Evolutionary conservation across 2,888 invertebrate genomes (phyloP), one percentile per base, ranked within the genome.

Genomic region (Rhimphoctona megacephalus): DNA sequence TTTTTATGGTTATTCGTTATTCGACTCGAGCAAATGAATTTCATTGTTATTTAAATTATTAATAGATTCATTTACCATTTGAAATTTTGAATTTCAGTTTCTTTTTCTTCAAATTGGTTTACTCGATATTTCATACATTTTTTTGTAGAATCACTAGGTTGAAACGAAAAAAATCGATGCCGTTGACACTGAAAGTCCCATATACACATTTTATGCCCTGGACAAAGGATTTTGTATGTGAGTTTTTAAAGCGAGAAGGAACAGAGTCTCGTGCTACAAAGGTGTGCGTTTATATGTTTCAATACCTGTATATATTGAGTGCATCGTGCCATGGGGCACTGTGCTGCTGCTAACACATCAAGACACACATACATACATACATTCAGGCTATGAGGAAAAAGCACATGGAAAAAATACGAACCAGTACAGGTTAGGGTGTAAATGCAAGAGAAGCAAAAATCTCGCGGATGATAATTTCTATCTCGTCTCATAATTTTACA

Each of bases 151-250:
- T 57, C 25, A 9, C 11, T 57, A 9, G 14, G 14, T 25, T 57
- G 11, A 1, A n/a, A 36, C 3, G 36, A 39, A 66, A n/a, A 39
- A 39, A 9, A 11, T 67, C 5, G 11, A 39, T 19, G n/a, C 6
- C 7, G n/a, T 67, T 14, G 5, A 9, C 3, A 22, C 39, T n/a
- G 67, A 67, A 67, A n/a, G 36, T 39, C 36, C 39, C 22, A 25
- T 70, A 22, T 54, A 33, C n/a, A 61, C 49, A 66, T 73, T 54
- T 77, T 72, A 73, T 54, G 67, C 39, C 30, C 76, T 77, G 83
- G 86, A 88, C 88, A 88, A 88, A 88, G 87, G 70, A 87, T 83
- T 87, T 86, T 80, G 85, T 81, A 80, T 70, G 67, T 74, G 77
- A 81, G 81, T 85, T 85, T 85, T 76, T 57, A 85, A 88, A 87